Percentiles rank a stretch among this genome's conserved stretches.
Evolutionary conservation across 2,888 invertebrate species (phyloP).

Genomic region (Clivina fossor): DNA sequence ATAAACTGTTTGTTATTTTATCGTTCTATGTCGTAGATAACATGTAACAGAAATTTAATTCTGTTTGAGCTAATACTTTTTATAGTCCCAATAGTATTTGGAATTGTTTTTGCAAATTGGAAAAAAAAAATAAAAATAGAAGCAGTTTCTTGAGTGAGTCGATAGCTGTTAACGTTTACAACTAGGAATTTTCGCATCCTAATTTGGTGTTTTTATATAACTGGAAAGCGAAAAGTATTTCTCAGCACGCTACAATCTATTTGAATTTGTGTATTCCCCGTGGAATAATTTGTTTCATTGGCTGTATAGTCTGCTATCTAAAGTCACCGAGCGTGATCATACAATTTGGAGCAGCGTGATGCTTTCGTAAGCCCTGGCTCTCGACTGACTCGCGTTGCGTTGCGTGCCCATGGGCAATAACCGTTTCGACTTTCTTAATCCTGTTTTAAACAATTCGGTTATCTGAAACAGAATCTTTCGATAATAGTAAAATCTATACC

Average conservation of each 20-base stretch:
- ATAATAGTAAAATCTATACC: slow-evolving; percentile 34
- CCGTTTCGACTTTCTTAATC: slow-evolving; percentile 30
- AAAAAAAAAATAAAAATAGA: too few relatives aligned
- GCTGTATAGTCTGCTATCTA: background rate
- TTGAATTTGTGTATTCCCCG: slow-evolving; percentile 29
- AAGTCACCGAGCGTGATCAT: slow-evolving; percentile 4
- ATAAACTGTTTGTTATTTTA: too few relatives aligned
- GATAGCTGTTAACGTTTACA: slow-evolving; percentile 24
- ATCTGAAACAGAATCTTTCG: slow-evolving; percentile 33
- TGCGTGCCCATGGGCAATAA: slow-evolving; percentile 29
- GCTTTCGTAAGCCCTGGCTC: slow-evolving; percentile 9
- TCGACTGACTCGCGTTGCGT: slow-evolving; percentile 11
- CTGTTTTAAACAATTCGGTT: slow-evolving; percentile 34
- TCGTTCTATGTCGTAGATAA: too few relatives aligned
- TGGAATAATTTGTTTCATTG: slow-evolving; percentile 28
- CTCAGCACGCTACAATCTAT: slow-evolving; percentile 23
- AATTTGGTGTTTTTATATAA: slow-evolving; percentile 20
- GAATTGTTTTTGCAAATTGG: too few relatives aligned
- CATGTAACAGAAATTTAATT: too few relatives aligned
- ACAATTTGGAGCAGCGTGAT: slow-evolving; percentile 12
- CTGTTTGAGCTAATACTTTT: too few relatives aligned
- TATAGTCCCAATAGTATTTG: too few relatives aligned
- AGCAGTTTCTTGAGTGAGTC: too few relatives aligned
- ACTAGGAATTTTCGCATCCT: slow-evolving; percentile 20
- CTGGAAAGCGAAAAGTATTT: slow-evolving; percentile 28